Evolutionary conservation across 2,797 vertebrate genomes (phyloP).

Genomic region (Sebastes hubbsi): DNA sequence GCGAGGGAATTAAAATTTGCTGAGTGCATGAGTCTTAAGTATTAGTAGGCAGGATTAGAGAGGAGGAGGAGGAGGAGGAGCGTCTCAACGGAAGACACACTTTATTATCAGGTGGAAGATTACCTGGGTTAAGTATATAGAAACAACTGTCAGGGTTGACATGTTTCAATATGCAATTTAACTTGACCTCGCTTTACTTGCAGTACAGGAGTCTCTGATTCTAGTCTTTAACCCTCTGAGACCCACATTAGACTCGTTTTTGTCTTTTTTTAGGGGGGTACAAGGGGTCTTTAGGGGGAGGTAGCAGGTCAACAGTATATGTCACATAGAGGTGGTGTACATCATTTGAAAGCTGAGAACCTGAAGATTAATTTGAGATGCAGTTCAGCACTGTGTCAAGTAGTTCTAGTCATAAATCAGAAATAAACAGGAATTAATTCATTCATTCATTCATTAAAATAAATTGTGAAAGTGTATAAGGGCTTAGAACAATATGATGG

Average conservation of each 20-base stretch:
- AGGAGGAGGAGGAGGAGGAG: slow-evolving; percentile 8
- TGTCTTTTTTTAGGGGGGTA: background rate
- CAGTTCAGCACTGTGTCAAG: background rate
- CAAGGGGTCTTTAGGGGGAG: background rate
- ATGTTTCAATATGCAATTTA: background rate
- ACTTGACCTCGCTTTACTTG: background rate
- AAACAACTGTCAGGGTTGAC: background rate
- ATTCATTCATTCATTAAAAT: no score
- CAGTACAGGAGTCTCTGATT: background rate
- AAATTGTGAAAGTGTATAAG: no score
- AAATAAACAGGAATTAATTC: background rate
- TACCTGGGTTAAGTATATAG: background rate
- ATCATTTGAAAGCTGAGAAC: background rate
- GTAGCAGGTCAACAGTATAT: accelerated
- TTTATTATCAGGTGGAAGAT: slow-evolving; percentile 57
- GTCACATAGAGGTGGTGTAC: background rate
- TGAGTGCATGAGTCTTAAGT: slow-evolving; percentile 69
- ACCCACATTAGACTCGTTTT: background rate
- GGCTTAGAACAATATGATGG: no score
- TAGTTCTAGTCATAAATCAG: background rate
- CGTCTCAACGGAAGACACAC: slow-evolving; percentile 1
- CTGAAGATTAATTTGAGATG: no score
- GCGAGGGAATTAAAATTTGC: slow-evolving; percentile 75
- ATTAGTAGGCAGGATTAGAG: slow-evolving; percentile 80
- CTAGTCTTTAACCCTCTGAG: background rate